These are phyloP conservation scores for Nasonia vitripennis DNA, from an alignment of 1,140 invertebrate genomes.

Conservation along the genomic window DNA sequence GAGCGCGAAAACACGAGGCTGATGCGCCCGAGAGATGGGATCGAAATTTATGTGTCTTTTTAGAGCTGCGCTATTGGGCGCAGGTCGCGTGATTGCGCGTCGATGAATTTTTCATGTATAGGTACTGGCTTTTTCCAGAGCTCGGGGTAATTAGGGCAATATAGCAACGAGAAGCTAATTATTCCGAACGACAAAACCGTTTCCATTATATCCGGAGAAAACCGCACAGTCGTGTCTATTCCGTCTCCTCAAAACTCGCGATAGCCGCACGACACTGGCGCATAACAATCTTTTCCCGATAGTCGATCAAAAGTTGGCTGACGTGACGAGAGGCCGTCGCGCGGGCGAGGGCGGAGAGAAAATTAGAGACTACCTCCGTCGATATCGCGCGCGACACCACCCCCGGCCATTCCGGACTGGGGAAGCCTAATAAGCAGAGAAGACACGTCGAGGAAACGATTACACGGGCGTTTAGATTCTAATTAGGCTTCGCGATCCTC, in stretches of 20 bases:
- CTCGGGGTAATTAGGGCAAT: no score
- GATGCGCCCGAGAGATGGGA: no score
- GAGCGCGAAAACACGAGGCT: background rate
- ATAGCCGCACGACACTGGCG: no score
- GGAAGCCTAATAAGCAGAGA: background rate
- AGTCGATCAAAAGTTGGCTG: background rate
- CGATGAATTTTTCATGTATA: no score
- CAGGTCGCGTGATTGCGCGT: background rate
- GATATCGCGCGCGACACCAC: background rate
- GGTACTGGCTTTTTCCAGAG: no score
- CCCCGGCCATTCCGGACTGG: background rate
- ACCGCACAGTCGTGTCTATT: no score
- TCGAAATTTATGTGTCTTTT: background rate
- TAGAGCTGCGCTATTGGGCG: background rate
- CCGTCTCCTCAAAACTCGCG: no score
- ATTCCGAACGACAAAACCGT: no score
- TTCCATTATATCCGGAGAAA: no score
- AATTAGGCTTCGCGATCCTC: conserved; percentile 61
- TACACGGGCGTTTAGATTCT: conserved; percentile 60
- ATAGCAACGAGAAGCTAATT: no score
- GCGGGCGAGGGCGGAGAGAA: background rate
- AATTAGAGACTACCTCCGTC: conserved; percentile 24
- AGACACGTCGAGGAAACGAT: conserved; percentile 51
- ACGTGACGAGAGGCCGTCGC: background rate
- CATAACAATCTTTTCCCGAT: background rate